Conservation (phyloP, 2,113 vertebrate genomes). For the Callionymus lyra region DNA sequence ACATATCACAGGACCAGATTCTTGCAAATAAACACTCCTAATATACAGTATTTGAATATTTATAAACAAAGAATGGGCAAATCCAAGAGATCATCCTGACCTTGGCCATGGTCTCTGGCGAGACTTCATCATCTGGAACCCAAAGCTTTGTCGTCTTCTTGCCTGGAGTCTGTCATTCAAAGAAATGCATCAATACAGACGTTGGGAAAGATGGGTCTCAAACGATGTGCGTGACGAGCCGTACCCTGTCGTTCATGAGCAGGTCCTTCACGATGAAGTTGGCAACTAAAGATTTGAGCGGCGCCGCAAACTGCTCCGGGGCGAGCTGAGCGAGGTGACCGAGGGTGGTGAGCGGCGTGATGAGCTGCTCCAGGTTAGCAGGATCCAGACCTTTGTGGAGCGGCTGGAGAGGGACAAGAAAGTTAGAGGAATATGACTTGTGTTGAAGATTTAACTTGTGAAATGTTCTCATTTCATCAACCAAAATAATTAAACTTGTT, state of each 20-base stretch:
- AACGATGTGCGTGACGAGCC: too few relatives aligned
- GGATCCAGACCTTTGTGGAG: conserved; percentile 93
- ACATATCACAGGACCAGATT: too few relatives aligned
- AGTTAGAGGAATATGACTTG: too few relatives aligned
- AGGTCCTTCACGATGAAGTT: conserved; percentile 97
- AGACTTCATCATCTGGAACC: conserved; percentile 97
- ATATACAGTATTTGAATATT: too few relatives aligned
- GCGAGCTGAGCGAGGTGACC: conserved; percentile 93
- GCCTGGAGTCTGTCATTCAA: conserved; percentile 77
- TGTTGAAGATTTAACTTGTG: too few relatives aligned
- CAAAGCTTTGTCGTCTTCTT: conserved; percentile 98
- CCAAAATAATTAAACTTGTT: too few relatives aligned
- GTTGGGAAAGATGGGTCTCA: too few relatives aligned
- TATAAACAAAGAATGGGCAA: background rate
- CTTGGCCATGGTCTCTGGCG: conserved; percentile 92
- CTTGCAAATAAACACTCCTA: too few relatives aligned
- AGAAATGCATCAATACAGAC: background rate
- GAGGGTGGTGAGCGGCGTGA: conserved; percentile 88
- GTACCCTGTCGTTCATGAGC: conserved; percentile 91
- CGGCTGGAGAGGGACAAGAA: conserved; percentile 67
- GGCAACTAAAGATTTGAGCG: conserved; percentile 91
- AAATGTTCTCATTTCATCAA: too few relatives aligned
- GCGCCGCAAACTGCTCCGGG: conserved; percentile 91
- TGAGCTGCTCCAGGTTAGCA: conserved; percentile 90
- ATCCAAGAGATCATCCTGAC: conserved; percentile 48